These are phyloP conservation scores for Ceraclea dissimilis DNA, from an alignment of 2,888 invertebrate species.

Conservation along the genomic window DNA sequence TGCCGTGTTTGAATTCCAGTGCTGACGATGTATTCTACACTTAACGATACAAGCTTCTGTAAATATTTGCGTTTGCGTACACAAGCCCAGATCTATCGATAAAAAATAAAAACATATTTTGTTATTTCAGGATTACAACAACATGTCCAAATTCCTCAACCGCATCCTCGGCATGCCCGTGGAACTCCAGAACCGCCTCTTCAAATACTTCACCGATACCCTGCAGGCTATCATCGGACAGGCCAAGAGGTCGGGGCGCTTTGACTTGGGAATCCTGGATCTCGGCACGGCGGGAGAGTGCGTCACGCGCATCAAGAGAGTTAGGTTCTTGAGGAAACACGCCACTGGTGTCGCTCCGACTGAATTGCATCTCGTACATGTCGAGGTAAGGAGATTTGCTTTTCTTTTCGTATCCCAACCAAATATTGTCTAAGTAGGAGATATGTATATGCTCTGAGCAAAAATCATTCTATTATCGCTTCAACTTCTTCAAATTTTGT, in stretches of 20 bases:
- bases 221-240: slow-evolving; percentile 84
- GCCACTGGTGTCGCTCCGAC: slow-evolving; percentile 90
- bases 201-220: slow-evolving; percentile 96
- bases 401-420: too few species aligned
- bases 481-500: too few species aligned
- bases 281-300: slow-evolving; percentile 89
- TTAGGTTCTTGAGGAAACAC: slow-evolving; percentile 79
- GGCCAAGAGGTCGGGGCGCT: slow-evolving; percentile 89
- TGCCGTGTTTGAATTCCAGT: too few species aligned
- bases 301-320: slow-evolving; percentile 74
- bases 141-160: slow-evolving; percentile 98
- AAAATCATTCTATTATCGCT: too few species aligned
- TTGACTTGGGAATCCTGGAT: slow-evolving; percentile 80
- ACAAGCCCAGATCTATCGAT: too few species aligned
- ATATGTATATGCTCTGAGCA: too few species aligned
- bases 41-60: background rate
- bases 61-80: too few species aligned
- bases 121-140: slow-evolving; percentile 71
- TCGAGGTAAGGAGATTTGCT: slow-evolving; percentile 75
- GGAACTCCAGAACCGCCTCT: slow-evolving; percentile 90
- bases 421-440: too few species aligned
- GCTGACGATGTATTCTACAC: too few species aligned
- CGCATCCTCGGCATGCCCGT: slow-evolving; percentile 97
- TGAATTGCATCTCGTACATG: slow-evolving; percentile 86
- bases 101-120: too few species aligned